These are phyloP conservation scores for Megaleporinus macrocephalus DNA, from an alignment of 2,113 vertebrate genomes.

Conservation along the genomic window DNA sequence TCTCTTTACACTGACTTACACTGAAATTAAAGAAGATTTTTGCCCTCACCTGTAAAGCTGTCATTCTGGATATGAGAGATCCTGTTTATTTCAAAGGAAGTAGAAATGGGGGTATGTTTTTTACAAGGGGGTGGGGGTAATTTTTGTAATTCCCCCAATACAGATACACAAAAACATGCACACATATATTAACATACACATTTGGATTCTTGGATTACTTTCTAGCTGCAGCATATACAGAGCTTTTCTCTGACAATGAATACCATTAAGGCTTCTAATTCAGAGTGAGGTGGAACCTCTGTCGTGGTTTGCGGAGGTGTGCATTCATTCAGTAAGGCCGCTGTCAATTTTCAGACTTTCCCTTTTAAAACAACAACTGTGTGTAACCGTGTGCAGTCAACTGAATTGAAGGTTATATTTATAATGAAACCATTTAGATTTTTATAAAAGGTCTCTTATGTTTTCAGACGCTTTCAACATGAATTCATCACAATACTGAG, in stretches of 20 bases:
- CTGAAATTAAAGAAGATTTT: too few relatives aligned
- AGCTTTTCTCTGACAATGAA: neutral
- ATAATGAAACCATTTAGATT: too few relatives aligned
- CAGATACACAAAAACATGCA: neutral
- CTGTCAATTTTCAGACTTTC: neutral
- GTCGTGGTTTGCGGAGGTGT: neutral
- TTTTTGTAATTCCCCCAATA: neutral
- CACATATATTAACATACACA: neutral
- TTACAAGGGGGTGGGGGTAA: too few relatives aligned
- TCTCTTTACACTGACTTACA: too few relatives aligned
- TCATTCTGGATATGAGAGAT: too few relatives aligned
- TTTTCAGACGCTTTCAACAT: neutral
- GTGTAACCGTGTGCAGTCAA: too few relatives aligned
- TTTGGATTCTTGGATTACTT: neutral
- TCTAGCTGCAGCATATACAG: neutral
- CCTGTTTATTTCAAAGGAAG: too few relatives aligned
- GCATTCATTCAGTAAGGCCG: neutral
- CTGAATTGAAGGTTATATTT: too few relatives aligned
- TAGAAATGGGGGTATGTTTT: too few relatives aligned
- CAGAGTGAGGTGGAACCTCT: neutral
- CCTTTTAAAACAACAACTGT: neutral
- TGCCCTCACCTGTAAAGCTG: too few relatives aligned
- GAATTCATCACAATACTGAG: neutral
- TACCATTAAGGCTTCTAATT: neutral
- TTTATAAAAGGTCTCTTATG: neutral